A percentile compares a stretch with the other conserved stretches of the same genome.
These are phyloP conservation scores for Urechis unicinctus DNA, from an alignment of 2,888 invertebrate species.

Conservation along the genomic window DNA sequence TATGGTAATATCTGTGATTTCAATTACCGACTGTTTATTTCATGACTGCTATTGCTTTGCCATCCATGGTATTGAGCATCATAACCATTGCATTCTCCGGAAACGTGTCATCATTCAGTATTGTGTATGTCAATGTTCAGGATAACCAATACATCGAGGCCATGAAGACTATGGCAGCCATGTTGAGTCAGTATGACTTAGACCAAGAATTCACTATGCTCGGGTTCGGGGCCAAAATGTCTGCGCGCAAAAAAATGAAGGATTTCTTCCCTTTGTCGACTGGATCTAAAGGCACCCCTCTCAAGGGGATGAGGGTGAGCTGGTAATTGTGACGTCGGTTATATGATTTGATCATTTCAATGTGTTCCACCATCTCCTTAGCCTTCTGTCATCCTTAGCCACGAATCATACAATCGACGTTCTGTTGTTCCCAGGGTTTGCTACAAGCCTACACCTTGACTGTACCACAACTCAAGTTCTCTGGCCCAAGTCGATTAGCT, in stretches of 20 bases:
- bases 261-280: slow-evolving; percentile 10
- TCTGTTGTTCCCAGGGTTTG: slow-evolving; percentile 3
- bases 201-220: slow-evolving; percentile 4
- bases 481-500: slow-evolving; percentile 8
- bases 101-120: too few relatives aligned
- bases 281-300: not conserved
- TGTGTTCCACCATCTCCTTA: too few relatives aligned
- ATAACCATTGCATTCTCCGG: too few relatives aligned
- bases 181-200: slow-evolving; percentile 4
- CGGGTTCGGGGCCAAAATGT: slow-evolving; percentile 12
- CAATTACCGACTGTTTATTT: not conserved
- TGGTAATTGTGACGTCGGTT: too few relatives aligned
- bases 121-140: not conserved
- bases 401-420: too few relatives aligned
- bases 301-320: slow-evolving; percentile 6
- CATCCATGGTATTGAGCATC: too few relatives aligned
- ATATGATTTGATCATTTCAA: too few relatives aligned
- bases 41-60: too few relatives aligned
- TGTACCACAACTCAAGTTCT: slow-evolving; percentile 2
- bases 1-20: not conserved
- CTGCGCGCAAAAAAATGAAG: not conserved
- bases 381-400: too few relatives aligned
- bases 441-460: slow-evolving; percentile 4
- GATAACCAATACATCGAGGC: slow-evolving; percentile 10
- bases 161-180: slow-evolving; percentile 4